phyloP scores from a whole-genome alignment of 2,113 vertebrate genomes.

The Tapirus terrestris region DNA sequence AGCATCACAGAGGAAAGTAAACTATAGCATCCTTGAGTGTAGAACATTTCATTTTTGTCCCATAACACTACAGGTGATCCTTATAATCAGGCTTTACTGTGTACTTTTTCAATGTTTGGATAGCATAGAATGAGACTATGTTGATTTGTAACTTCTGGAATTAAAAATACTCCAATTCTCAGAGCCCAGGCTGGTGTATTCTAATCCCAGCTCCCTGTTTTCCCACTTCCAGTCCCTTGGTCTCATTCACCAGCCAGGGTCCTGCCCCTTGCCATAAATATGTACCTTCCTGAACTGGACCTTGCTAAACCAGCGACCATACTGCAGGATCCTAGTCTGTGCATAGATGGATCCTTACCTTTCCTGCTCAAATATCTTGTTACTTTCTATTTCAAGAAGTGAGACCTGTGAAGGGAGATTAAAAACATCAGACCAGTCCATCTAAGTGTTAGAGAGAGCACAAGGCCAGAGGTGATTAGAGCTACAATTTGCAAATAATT shows the following conservation, averaged over 20 bases:
- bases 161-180: neutral
- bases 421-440: neutral
- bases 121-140: neutral
- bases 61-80: neutral
- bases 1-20: neutral
- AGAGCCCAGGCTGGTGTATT: fast-evolving
- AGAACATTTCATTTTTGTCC: neutral
- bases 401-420: neutral
- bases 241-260: neutral
- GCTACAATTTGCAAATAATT: neutral
- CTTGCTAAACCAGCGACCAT: neutral
- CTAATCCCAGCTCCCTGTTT: neutral
- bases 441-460: neutral
- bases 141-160: neutral
- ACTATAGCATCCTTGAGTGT: too few species aligned
- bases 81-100: neutral
- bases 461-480: neutral
- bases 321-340: neutral
- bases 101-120: neutral
- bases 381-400: neutral
- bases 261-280: neutral
- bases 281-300: neutral
- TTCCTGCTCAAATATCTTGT: neutral
- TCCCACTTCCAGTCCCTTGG: fast-evolving
- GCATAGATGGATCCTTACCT: neutral